Evolutionary conservation across 2,888 invertebrate genomes (phyloP).

Genomic region (Eupithecia inturbata): DNA sequence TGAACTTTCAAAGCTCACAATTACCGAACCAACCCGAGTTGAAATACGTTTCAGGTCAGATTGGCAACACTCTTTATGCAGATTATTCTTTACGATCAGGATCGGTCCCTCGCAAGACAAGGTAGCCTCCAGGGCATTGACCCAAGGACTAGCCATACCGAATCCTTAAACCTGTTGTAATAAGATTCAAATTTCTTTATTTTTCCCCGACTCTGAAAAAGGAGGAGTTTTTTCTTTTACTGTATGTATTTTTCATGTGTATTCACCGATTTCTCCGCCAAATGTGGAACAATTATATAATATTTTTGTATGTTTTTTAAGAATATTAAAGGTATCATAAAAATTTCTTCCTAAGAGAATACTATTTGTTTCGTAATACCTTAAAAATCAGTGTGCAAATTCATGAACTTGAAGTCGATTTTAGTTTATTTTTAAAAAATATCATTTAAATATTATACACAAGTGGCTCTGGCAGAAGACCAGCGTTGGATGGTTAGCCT

Average conservation of each 20-base stretch:
- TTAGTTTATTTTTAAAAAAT: not conserved
- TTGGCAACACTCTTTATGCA: not conserved
- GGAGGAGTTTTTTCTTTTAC: not conserved
- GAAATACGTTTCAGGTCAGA: not conserved
- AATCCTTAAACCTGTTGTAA: not conserved
- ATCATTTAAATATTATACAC: too few species aligned
- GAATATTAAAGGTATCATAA: not conserved
- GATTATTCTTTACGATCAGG: slow-evolving; percentile 17
- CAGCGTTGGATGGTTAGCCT: too few species aligned
- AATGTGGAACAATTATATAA: not conserved
- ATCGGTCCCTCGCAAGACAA: slow-evolving; percentile 23
- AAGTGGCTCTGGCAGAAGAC: too few species aligned
- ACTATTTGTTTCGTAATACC: not conserved
- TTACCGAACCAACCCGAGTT: not conserved
- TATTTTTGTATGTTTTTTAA: not conserved
- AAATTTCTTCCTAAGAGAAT: too few species aligned
- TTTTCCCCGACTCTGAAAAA: not conserved
- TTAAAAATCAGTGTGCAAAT: not conserved
- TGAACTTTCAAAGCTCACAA: not conserved
- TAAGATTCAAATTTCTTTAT: not conserved
- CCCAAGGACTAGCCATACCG: slow-evolving; percentile 2
- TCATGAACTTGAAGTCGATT: not conserved
- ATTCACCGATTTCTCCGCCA: not conserved
- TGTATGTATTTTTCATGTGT: not conserved
- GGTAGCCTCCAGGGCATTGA: slow-evolving; percentile 24